Conservation (phyloP, 2,797 vertebrate species). For the Buceros bicornis region DNA sequence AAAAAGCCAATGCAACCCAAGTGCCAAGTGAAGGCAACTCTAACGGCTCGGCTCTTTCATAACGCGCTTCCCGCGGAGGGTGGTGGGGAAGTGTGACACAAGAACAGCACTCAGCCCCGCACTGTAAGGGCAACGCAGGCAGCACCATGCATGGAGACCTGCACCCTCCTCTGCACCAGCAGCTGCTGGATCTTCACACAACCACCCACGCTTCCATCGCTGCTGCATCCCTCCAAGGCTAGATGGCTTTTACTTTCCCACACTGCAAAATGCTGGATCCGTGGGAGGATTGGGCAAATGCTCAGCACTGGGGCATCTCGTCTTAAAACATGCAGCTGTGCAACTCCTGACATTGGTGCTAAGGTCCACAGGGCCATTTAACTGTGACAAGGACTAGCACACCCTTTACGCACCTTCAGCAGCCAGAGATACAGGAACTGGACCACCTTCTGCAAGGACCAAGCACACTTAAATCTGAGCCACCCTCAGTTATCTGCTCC, state of each 20-base stretch:
- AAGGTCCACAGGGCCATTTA: not conserved
- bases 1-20: not conserved
- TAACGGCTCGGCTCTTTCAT: not conserved
- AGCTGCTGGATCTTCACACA: not conserved
- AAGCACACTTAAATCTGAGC: not conserved
- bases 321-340: not conserved
- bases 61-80: not conserved
- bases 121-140: not conserved
- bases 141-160: rapidly evolving
- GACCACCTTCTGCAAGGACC: not conserved
- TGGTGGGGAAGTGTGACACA: not conserved
- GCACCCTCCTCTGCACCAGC: not conserved
- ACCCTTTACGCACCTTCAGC: not conserved
- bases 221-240: not conserved
- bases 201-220: rapidly evolving
- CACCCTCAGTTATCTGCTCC: not conserved
- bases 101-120: not conserved
- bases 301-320: not conserved
- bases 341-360: not conserved
- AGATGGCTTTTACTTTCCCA: not conserved
- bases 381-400: rapidly evolving
- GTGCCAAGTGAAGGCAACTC: not conserved
- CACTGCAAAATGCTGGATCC: not conserved
- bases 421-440: not conserved
- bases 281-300: not conserved